Base-by-base conservation (phyloP, 2,888 invertebrate species). In the Spatulosminthurus flaviceps region DNA sequence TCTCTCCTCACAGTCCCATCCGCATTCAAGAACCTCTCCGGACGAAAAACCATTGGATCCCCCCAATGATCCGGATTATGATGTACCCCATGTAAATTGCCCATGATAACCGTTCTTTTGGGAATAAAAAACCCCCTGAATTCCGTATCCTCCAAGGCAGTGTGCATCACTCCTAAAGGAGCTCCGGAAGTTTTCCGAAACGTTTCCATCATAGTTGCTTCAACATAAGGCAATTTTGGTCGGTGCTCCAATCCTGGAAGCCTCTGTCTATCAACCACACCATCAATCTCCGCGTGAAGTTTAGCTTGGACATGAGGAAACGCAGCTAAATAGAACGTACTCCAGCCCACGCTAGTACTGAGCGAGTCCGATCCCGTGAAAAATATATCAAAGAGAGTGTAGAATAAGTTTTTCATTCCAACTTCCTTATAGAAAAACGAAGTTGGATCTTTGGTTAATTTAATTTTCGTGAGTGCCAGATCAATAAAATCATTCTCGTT, bases 211-310 rank as follows among this genome's bases (percentile, higher is more conserved):
- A 84, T 83, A 34, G 81, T 81, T 2, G 83, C 82, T 71, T 83
- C 82, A 0, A 81, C 80, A 70, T 80, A 84, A 4, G 81, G 79
- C 83, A 84, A 77, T 9, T 34, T 51, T n/a, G 42, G 2, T 42
- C 71, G 70, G 34, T 79, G 71, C 34, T 24, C 26, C 19, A 72
- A 66, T 29, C 60, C 51, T 11, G 77, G 77, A 11, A 79, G 28
- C 24, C 42, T 24, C 0, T 28, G 51, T 7, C 80, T 74, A 0
- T 86, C 87, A 4, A 87, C 75, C 11, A 86, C 83, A 9, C 82
- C 82, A 67, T 86, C 86, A 69, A 87, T 85, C 76, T 86, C 86
- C 19, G 81, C 79, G 11, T 85, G 85, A 5, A 87, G 79, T 66
- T 81, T 82, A 21, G 67, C 66, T 60, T 83, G 84, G 9, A 82